phyloP scores from a whole-genome alignment of 2,888 invertebrate species.

The Dicyrtomina minuta region DNA sequence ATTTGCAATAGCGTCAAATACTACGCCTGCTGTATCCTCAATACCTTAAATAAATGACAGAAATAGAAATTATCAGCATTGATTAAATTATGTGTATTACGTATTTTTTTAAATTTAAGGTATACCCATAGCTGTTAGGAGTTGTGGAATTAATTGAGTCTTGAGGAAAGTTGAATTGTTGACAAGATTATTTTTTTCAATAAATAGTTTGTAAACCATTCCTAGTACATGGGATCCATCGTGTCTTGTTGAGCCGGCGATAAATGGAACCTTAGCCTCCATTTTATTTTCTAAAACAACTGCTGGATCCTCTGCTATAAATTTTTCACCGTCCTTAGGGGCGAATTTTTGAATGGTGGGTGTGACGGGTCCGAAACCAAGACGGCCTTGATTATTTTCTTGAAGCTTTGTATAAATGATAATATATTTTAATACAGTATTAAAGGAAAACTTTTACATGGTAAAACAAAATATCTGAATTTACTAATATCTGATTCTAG shows the following conservation, averaged over 20 bases:
- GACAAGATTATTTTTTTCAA: constrained; percentile 36
- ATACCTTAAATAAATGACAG: constrained; percentile 56
- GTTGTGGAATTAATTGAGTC: constrained; percentile 39
- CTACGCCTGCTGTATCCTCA: constrained; percentile 57
- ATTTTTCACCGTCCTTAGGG: constrained; percentile 26
- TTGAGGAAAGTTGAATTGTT: constrained; percentile 41
- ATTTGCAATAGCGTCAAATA: constrained; percentile 58
- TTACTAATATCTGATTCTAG: no score
- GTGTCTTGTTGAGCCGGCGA: constrained; percentile 53
- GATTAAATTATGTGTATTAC: no score
- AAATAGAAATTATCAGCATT: no score
- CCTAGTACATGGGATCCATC: constrained; percentile 54
- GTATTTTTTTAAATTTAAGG: no score
- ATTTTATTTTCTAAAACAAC: constrained; percentile 42
- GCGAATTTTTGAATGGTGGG: constrained; percentile 46
- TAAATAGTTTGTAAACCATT: constrained; percentile 43
- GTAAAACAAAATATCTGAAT: no score
- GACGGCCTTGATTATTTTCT: no score
- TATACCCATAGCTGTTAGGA: constrained; percentile 44
- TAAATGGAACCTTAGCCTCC: constrained; percentile 50
- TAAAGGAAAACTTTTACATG: no score
- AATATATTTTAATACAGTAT: no score
- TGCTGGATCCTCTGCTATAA: constrained; percentile 43
- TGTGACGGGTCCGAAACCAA: constrained; percentile 46
- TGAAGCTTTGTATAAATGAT: no score